Conservation (phyloP, 2,113 vertebrate species). For the Pseudonaja textilis region DNA sequence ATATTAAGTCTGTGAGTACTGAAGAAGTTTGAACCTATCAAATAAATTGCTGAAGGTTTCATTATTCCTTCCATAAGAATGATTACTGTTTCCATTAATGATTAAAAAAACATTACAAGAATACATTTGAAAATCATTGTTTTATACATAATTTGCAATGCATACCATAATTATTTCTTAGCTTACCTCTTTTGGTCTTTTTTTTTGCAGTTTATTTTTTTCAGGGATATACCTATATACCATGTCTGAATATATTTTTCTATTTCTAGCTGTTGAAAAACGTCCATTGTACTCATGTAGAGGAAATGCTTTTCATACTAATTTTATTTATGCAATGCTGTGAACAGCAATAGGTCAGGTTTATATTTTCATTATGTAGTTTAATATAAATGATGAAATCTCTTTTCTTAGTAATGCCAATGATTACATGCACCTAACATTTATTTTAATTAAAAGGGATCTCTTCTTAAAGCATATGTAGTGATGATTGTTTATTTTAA, state of each 20-base stretch:
- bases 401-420: slow-evolving; percentile 13
- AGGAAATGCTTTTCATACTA: slow-evolving; percentile 25
- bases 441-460: neutral
- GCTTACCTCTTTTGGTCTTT: slow-evolving; percentile 13
- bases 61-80: neutral
- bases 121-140: neutral
- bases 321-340: neutral
- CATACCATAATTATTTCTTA: neutral
- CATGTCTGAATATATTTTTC: slow-evolving; percentile 15
- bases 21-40: slow-evolving; percentile 8
- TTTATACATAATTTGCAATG: neutral
- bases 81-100: neutral
- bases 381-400: neutral
- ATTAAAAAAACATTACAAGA: neutral
- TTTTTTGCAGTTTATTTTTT: neutral
- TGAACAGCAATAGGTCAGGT: neutral
- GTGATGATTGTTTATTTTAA: slow-evolving; percentile 1
- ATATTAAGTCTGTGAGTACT: neutral
- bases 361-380: slow-evolving; percentile 10
- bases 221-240: neutral
- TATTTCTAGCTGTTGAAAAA: slow-evolving; percentile 39
- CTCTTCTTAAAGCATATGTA: neutral
- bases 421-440: neutral
- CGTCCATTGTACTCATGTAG: slow-evolving; percentile 18
- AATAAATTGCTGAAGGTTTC: neutral